phyloP scores from a whole-genome alignment of 2,888 invertebrate genomes.

The Plutella xylostella region DNA sequence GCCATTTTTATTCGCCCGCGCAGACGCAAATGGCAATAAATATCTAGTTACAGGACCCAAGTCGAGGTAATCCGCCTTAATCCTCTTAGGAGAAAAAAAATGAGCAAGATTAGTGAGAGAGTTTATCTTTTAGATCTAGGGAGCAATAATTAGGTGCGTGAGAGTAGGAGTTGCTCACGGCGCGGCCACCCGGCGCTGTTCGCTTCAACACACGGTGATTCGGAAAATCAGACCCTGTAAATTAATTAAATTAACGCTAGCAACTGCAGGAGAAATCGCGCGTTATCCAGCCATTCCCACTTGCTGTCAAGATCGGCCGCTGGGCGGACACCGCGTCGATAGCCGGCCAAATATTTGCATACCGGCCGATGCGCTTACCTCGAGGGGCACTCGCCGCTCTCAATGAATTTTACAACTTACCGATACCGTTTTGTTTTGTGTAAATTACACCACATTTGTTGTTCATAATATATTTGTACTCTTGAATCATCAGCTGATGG shows the following conservation, averaged over 20 bases:
- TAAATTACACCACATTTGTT: neutral
- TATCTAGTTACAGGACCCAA: slow-evolving; percentile 1
- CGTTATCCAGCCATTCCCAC: neutral
- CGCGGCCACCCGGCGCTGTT: slow-evolving; percentile 7
- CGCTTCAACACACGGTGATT: neutral
- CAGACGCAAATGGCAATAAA: neutral
- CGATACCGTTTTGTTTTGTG: neutral
- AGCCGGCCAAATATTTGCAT: slow-evolving; percentile 1
- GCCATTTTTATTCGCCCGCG: neutral
- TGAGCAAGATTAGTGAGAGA: neutral
- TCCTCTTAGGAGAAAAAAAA: slow-evolving; percentile 1
- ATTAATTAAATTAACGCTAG: slow-evolving; percentile 3
- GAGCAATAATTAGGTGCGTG: slow-evolving; percentile 34
- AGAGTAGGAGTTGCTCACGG: slow-evolving; percentile 21
- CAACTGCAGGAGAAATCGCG: neutral
- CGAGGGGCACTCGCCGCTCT: neutral
- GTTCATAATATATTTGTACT: no score
- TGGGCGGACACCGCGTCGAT: neutral
- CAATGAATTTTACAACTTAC: neutral
- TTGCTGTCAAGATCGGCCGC: slow-evolving; percentile 1
- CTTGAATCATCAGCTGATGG: no score
- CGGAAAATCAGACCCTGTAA: neutral
- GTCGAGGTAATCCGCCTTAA: no score
- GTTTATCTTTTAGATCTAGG: slow-evolving; percentile 18
- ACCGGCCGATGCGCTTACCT: neutral